Evolutionary conservation across 2,113 vertebrate species (phyloP), one percentile per base, ranked within the genome.

Genomic region (Tursiops truncatus): DNA sequence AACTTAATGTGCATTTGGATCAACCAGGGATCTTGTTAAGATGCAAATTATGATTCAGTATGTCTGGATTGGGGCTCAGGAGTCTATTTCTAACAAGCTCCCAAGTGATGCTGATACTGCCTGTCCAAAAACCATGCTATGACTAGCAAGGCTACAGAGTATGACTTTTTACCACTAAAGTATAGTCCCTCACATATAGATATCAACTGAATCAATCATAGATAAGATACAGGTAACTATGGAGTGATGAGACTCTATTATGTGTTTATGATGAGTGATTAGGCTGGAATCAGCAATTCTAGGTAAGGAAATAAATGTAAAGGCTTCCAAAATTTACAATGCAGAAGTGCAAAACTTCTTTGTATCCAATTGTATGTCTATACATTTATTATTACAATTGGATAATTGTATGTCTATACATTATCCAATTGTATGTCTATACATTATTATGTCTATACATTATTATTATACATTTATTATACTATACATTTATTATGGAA

Each of bases 1-100:
- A 85, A 86, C 58, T 60, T 94, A 84, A 67, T 53, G 28, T 77
- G 20, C 23, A 60, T 82, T 86, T 86, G 56, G 25, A 85, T 86
- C 67, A 86, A 67, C 20, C 50, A 84, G 41, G 8, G 58, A 50
- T 76, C 77, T 88, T 85, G 67, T 91, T 95, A 95, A 94, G 65
- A 95, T 47, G 58, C 31, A 71, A 90, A 71, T 92, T 89, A 38
- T 89, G 65, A 76, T 65, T 70, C 60, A 86, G 15, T 36, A 21
- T 70, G 33, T 77, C 44, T 67, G 11, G 10, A 1, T 31, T 90
- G 36, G n/a, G 44, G 9, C 53, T 87, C 70, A 76, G 14, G 2
- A 26, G 47, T 93, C 41, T 96, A 41, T 60, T 93, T 81, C 38
- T 89, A 94, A 92, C 14, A 89, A 81, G 36, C 4, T 93, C 21